A percentile compares a stretch with the other conserved stretches of the same genome.
Conservation (phyloP, 2,888 invertebrate species). For the Vesta saturnalis region DNA sequence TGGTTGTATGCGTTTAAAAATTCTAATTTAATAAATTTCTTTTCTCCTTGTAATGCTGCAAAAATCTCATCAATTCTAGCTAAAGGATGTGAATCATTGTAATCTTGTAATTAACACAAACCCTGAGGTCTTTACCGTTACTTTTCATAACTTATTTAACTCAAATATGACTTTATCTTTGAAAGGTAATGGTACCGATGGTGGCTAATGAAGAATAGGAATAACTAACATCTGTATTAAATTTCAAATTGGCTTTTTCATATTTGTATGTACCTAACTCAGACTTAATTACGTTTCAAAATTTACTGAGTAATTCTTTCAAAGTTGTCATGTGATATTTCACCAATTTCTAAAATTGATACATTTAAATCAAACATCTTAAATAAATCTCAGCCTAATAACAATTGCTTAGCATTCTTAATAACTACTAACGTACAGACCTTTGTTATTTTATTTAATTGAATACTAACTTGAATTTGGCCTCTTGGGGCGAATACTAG, state of each 20-base stretch:
- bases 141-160: constrained; percentile 1
- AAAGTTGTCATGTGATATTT: too few species aligned
- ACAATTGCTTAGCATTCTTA: too few species aligned
- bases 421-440: too few species aligned
- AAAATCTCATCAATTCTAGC: background rate
- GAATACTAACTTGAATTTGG: too few species aligned
- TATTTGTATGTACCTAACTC: background rate
- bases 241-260: background rate
- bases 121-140: background rate
- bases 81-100: background rate
- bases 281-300: background rate
- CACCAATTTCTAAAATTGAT: too few species aligned
- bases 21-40: background rate
- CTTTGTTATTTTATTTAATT: too few species aligned
- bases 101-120: background rate
- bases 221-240: too few species aligned
- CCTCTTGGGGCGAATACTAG: too few species aligned
- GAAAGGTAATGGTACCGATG: too few species aligned
- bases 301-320: background rate
- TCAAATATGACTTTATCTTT: too few species aligned
- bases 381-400: background rate
- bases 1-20: too few species aligned
- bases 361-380: background rate
- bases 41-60: background rate
- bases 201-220: too few species aligned